A percentile compares a stretch with the other conserved stretches of the same genome.
Conservation (phyloP, 2,113 vertebrate species). For the Etheostoma cragini region DNA sequence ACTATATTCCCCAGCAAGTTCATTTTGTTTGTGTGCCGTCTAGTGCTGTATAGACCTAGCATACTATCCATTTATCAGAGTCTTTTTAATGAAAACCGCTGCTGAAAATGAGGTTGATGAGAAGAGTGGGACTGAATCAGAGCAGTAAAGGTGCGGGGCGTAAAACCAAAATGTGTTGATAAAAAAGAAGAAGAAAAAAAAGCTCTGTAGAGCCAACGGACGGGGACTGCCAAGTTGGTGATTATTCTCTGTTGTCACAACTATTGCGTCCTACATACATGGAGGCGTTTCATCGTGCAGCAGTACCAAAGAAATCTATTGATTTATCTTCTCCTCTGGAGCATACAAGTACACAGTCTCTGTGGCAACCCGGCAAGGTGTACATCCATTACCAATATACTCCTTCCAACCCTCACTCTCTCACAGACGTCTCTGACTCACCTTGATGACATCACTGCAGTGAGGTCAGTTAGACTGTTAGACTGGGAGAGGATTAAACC, state of each 20-base stretch:
- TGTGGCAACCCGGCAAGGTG: neutral
- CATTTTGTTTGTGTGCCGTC: neutral
- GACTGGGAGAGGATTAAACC: conserved; percentile 54
- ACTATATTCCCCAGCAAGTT: neutral
- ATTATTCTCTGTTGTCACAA: too few species aligned
- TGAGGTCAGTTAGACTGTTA: conserved; percentile 51
- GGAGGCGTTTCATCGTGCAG: neutral
- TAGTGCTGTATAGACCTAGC: neutral
- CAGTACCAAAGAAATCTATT: neutral
- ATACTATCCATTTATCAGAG: neutral
- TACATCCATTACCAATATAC: neutral
- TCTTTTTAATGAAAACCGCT: neutral
- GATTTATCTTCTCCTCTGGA: neutral
- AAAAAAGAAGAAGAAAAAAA: too few species aligned
- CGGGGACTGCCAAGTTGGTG: too few species aligned
- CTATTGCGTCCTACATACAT: neutral
- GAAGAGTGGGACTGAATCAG: too few species aligned
- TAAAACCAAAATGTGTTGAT: too few species aligned
- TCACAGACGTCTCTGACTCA: conserved; percentile 47
- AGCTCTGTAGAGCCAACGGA: too few species aligned
- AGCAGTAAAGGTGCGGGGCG: too few species aligned
- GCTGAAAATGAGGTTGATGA: neutral
- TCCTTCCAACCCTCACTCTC: neutral
- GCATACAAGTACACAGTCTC: neutral
- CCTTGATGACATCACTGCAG: conserved; percentile 63